phyloP scores from a whole-genome alignment of 2,888 invertebrate species.

The Agrypnus murinus region DNA sequence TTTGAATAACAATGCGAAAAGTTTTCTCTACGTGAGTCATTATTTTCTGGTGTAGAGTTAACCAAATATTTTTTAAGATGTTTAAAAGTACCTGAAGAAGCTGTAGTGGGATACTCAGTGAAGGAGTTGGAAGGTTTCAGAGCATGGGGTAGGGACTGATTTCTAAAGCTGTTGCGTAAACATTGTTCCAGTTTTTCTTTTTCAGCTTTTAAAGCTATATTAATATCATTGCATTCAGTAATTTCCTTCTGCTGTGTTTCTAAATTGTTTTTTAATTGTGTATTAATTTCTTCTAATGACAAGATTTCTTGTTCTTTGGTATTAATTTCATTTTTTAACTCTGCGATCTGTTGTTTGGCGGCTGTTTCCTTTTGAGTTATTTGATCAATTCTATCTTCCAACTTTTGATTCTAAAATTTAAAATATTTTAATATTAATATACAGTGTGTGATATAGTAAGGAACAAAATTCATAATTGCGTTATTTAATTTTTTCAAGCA shows the following conservation, averaged over 20 bases:
- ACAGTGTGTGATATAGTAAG: not conserved
- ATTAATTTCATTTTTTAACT: slow-evolving; percentile 56
- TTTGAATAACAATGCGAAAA: not conserved
- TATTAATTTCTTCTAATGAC: slow-evolving; percentile 53
- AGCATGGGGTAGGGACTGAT: not conserved
- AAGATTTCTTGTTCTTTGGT: slow-evolving; percentile 58
- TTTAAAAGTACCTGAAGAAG: slow-evolving; percentile 1
- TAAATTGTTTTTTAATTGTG: slow-evolving; percentile 55
- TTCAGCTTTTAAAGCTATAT: slow-evolving; percentile 49
- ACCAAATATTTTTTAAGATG: not conserved
- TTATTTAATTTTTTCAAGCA: not conserved
- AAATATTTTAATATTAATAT: slow-evolving; percentile 1
- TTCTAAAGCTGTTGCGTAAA: slow-evolving; percentile 4
- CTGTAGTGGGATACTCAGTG: not conserved
- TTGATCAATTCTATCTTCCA: slow-evolving; percentile 56
- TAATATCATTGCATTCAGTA: slow-evolving; percentile 57
- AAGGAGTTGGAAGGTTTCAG: slow-evolving; percentile 2
- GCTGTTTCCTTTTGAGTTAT: slow-evolving; percentile 54
- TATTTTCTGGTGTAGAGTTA: not conserved
- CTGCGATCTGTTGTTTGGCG: slow-evolving; percentile 53
- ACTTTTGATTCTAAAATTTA: slow-evolving; percentile 56
- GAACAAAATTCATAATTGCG: too few relatives aligned
- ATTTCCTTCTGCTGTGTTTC: slow-evolving; percentile 57
- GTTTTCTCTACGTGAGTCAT: not conserved
- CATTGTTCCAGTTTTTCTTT: slow-evolving; percentile 21